These are phyloP conservation scores for Eurystomus gularis DNA, from an alignment of 2,113 vertebrate species.

Conservation along the genomic window DNA sequence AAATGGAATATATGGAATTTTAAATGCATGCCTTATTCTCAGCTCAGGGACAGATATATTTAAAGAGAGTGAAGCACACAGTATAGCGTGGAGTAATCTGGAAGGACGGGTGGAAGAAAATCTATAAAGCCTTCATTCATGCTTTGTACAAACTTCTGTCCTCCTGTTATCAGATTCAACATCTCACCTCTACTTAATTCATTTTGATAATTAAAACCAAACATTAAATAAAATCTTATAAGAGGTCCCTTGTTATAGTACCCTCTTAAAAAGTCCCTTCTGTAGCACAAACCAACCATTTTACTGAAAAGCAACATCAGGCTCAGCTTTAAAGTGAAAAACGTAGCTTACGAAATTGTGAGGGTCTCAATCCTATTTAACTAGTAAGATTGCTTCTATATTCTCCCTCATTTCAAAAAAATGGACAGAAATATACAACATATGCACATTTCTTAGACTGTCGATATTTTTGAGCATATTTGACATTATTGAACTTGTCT, in stretches of 20 bases:
- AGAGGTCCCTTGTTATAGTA: background rate
- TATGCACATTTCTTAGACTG: background rate
- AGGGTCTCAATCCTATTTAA: background rate
- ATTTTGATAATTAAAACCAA: conserved; percentile 23
- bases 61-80: background rate
- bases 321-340: background rate
- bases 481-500: background rate
- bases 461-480: background rate
- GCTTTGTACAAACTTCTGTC: background rate
- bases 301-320: background rate
- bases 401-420: background rate
- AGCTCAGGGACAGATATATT: background rate
- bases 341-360: background rate
- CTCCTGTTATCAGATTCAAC: conserved; percentile 9
- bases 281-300: background rate
- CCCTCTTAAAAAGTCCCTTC: background rate
- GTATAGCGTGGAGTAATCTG: background rate
- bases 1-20: background rate
- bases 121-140: conserved; percentile 7
- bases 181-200: background rate
- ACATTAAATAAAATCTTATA: background rate
- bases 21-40: background rate
- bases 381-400: background rate
- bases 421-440: background rate
- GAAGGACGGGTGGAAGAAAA: background rate